Evolutionary conservation across 35 echinoderm and acorn worm species (phyloP).

Genomic region (Apostichopus californicus): DNA sequence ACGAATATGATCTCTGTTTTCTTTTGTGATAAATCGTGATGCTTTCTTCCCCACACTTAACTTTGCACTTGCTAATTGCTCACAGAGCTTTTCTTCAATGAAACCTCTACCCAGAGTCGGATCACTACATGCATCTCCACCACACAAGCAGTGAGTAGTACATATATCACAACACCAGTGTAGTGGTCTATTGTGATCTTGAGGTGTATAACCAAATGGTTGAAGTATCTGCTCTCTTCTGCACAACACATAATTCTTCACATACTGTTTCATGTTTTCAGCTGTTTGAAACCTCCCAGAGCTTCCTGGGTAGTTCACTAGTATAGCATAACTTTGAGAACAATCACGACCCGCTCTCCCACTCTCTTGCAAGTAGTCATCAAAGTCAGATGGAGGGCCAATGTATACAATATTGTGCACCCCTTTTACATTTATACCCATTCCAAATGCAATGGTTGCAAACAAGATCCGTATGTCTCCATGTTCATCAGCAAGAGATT

Average conservation of each 20-base stretch:
- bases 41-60: not conserved
- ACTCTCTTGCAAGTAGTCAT: conserved; percentile 58
- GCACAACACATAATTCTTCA: conserved; percentile 10
- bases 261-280: conserved; percentile 47
- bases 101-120: not conserved
- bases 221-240: conserved; percentile 43
- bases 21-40: conserved; percentile 7
- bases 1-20: not conserved
- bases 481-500: conserved; percentile 44
- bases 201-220: conserved; percentile 39
- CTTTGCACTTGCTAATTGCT: not conserved
- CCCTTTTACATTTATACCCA: conserved; percentile 60
- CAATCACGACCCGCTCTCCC: conserved; percentile 63
- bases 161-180: conserved; percentile 63
- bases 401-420: conserved; percentile 46
- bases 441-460: conserved; percentile 65
- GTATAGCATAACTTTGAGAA: conserved; percentile 24
- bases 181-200: not conserved
- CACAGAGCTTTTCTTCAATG: not conserved
- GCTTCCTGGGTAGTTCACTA: conserved; percentile 11
- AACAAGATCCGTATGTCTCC: conserved; percentile 54
- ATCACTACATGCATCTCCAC: conserved; percentile 8
- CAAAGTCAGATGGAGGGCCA: conserved; percentile 31
- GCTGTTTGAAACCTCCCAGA: not conserved
- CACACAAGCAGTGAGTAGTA: conserved; percentile 39